A percentile compares a stretch with the other conserved stretches of the same genome.
Conservation (phyloP, 2,113 vertebrate genomes). For the Haliaeetus leucogaster region DNA sequence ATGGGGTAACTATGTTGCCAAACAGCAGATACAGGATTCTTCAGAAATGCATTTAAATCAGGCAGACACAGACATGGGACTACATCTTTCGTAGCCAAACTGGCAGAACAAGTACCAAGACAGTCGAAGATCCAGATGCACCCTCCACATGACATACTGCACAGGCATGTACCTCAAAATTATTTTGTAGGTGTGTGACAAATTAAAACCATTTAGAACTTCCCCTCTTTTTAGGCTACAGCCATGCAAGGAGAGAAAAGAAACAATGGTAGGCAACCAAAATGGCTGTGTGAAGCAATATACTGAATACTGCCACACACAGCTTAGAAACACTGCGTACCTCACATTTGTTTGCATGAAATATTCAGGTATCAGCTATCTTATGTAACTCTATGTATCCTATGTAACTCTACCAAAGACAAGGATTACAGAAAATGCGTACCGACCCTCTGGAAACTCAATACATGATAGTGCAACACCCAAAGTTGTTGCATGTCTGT, state of each 20-base stretch:
- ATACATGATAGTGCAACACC: accelerated
- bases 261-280: not conserved
- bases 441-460: not conserved
- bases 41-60: not conserved
- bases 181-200: not conserved
- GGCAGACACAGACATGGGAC: not conserved
- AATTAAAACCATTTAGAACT: not conserved
- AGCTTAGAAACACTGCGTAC: not conserved
- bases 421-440: not conserved
- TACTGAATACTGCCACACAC: not conserved
- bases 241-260: not conserved
- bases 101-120: not conserved
- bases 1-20: not conserved
- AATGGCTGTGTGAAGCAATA: not conserved
- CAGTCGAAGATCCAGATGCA: not conserved
- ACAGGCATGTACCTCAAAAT: not conserved
- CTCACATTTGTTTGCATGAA: accelerated
- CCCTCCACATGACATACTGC: not conserved
- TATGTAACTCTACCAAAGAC: not conserved
- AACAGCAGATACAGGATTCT: not conserved
- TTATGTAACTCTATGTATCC: not conserved
- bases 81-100: not conserved
- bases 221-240: not conserved
- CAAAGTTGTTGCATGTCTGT: not conserved
- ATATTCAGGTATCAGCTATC: not conserved